Evolutionary conservation across 1,140 invertebrate species (phyloP).

Genomic region (Bombus superbus): DNA sequence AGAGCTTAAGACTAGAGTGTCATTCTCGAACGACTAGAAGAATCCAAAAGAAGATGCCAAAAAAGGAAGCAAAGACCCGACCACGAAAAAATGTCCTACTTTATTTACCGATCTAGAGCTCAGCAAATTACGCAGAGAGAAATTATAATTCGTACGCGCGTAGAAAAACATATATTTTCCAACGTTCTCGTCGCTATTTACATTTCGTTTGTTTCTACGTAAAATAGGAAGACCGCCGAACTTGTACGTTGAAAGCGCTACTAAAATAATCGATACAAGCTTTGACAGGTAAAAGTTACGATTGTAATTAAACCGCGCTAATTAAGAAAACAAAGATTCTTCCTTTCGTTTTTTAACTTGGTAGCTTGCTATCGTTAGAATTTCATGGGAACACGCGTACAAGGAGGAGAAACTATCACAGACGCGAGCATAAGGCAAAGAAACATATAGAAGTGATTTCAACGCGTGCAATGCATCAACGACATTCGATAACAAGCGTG

Average conservation of each 20-base stretch:
- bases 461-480: background rate
- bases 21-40: slow-evolving; percentile 3
- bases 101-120: background rate
- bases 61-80: background rate
- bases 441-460: background rate
- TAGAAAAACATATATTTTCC: background rate
- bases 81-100: background rate
- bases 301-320: background rate
- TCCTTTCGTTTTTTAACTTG: background rate
- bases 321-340: background rate
- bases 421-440: background rate
- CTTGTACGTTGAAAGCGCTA: background rate
- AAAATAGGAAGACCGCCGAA: background rate
- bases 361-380: background rate
- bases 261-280: background rate
- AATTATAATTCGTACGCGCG: background rate
- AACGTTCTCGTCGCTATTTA: background rate
- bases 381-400: background rate
- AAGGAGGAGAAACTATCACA: background rate
- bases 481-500: background rate
- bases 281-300: too few species aligned
- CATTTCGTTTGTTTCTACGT: background rate
- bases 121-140: background rate
- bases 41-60: background rate
- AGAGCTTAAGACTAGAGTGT: background rate